phyloP scores from a whole-genome alignment of 2,113 vertebrate species.

The Trichechus manatus region DNA sequence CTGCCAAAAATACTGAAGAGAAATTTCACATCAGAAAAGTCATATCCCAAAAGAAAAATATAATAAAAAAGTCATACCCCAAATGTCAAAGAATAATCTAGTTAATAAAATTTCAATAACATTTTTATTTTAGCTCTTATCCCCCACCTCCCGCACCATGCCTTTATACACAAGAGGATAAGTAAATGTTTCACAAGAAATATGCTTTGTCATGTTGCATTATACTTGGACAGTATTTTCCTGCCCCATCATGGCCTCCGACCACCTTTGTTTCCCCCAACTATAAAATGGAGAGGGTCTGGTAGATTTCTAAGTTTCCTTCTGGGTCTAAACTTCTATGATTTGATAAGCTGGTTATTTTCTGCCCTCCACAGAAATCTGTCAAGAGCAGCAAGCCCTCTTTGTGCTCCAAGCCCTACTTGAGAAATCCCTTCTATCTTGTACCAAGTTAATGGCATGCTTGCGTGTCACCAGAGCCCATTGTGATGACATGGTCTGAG shows the following conservation, averaged over 20 bases:
- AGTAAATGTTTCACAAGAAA: not conserved
- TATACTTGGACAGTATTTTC: not conserved
- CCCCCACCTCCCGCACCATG: not conserved
- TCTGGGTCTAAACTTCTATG: not conserved
- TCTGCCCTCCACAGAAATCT: not conserved
- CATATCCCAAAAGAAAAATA: not conserved
- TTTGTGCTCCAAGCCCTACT: not conserved
- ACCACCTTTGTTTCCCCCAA: not conserved
- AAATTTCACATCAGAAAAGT: not conserved
- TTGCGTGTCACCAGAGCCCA: not conserved
- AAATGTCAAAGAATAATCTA: not conserved
- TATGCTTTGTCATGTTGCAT: too few relatives aligned
- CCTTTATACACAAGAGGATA: not conserved
- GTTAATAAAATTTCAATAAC: not conserved
- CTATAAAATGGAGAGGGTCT: not conserved
- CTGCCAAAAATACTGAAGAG: not conserved
- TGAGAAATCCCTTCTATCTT: not conserved
- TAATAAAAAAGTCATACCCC: not conserved
- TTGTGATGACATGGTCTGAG: fast-evolving
- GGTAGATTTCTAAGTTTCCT: not conserved
- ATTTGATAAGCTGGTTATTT: not conserved
- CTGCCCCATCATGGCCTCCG: not conserved
- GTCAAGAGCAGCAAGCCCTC: not conserved
- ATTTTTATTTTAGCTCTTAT: not conserved
- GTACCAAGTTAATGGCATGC: not conserved